Evolutionary conservation across 2,113 vertebrate genomes (phyloP), one percentile per base, ranked within the genome.

Genomic region (Ictalurus punctatus): DNA sequence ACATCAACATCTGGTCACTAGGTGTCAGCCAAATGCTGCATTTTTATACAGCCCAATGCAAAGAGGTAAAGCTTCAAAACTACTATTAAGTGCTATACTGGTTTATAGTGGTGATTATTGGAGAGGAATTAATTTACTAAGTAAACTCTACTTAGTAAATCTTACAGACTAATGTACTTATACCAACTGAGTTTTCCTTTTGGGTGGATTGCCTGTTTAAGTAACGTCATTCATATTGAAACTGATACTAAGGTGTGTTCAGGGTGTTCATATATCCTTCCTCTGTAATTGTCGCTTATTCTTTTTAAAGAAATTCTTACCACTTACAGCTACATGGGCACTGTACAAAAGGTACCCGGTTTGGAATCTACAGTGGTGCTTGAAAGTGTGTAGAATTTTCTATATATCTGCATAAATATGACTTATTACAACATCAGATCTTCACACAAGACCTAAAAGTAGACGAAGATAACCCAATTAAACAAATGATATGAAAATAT

Each of bases 1-100:
- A 52, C 58, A 61, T 16, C 65, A 76, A 12, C 19, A 37, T 63
- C 58, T 85, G 27, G 65, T 80, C 85, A 69, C 40, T 69, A 90
- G 89, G 65, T 84, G 88, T 89, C 84, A 74, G 25, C 37, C 40
- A 73, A 89, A 78, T 40, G 40, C 61, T 5, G 58, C 23, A 67
- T 86, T 74, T 74, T 56, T 0, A 27, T 5, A 52, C n/a, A 61
- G 30, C 34, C 13, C 0, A 52, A 21, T 0, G 6, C 19, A 59
- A 61, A 0, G 25, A 37, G 30, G 71, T 40, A 40, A 37, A 73
- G 71, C 13, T 34, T 34, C 69, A 71, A 71, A 37, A 37, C n/a
- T 69, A 69, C 16, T 37, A 25, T 2, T 44, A 44, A 76, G 1
- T 25, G 19, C 2, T 48, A 5, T 25, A 48, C 13, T 78, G 21